phyloP scores from a whole-genome alignment of 2,113 vertebrate species.

The Vidua chalybeata region DNA sequence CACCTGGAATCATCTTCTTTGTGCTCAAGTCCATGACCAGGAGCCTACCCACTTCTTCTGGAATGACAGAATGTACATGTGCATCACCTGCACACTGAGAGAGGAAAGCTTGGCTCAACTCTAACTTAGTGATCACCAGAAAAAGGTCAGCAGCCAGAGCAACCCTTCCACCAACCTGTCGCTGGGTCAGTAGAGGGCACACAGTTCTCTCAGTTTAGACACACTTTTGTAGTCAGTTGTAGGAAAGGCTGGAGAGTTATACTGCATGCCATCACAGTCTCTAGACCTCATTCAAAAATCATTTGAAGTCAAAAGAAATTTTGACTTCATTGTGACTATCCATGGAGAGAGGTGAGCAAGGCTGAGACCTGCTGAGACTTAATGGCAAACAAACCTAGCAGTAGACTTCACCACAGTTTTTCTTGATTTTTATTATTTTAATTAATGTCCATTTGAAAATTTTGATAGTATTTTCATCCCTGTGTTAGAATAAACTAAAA shows the following conservation, averaged over 20 bases:
- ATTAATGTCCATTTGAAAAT: not conserved
- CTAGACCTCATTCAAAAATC: not conserved
- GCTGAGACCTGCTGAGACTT: not conserved
- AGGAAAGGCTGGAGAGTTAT: not conserved
- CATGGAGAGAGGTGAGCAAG: not conserved
- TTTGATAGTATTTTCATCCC: not conserved
- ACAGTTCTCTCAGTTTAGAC: not conserved
- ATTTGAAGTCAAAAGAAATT: not conserved
- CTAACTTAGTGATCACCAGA: fast-evolving
- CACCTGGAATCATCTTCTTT: not conserved
- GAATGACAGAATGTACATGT: not conserved
- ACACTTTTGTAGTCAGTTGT: not conserved
- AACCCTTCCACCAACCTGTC: not conserved
- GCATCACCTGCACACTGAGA: not conserved
- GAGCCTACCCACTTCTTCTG: fast-evolving
- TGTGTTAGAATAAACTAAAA: not conserved
- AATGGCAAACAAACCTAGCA: not conserved
- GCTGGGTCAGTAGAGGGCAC: not conserved
- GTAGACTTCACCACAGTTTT: not conserved
- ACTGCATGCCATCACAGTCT: not conserved
- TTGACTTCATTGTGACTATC: not conserved
- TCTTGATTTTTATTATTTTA: not conserved
- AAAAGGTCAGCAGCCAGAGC: not conserved
- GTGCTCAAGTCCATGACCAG: not conserved
- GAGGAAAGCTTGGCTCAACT: not conserved